Evolutionary conservation across 2,797 vertebrate genomes (phyloP).

Genomic region (Salarias fasciatus): DNA sequence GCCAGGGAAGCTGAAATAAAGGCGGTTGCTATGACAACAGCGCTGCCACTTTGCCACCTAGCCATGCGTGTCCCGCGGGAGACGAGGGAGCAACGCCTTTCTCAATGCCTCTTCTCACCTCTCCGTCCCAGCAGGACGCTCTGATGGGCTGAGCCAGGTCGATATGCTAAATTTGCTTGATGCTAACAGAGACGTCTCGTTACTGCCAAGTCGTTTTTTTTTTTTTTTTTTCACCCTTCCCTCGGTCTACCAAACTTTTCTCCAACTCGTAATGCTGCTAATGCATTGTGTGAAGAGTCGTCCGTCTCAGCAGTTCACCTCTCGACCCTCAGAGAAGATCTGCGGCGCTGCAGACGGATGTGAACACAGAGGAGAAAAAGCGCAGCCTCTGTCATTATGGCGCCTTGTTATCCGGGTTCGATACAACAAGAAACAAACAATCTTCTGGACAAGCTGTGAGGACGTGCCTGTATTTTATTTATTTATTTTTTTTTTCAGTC

Average conservation of each 20-base stretch:
- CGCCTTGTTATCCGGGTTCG: slow-evolving; percentile 60
- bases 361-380: slow-evolving; percentile 11
- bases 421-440: slow-evolving; percentile 50
- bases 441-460: slow-evolving; percentile 34
- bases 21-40: slow-evolving; percentile 69
- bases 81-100: slow-evolving; percentile 31
- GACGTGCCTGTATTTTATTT: too few species aligned
- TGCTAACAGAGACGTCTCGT: slow-evolving; percentile 1
- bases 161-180: slow-evolving; percentile 21
- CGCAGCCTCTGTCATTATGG: slow-evolving; percentile 30
- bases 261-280: slow-evolving; percentile 4
- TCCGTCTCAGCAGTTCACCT: slow-evolving; percentile 3
- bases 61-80: slow-evolving; percentile 5
- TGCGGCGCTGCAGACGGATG: slow-evolving; percentile 9
- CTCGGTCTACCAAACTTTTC: too few species aligned
- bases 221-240: neutral
- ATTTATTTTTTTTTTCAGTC: too few species aligned
- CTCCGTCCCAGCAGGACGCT: slow-evolving; percentile 11
- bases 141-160: slow-evolving; percentile 38
- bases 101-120: slow-evolving; percentile 57
- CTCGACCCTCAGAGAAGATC: slow-evolving; percentile 10
- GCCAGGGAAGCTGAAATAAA: slow-evolving; percentile 45
- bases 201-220: neutral
- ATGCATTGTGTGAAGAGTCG: slow-evolving; percentile 19
- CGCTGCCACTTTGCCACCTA: slow-evolving; percentile 60